phyloP scores from a whole-genome alignment of 2,888 invertebrate genomes.

The Fabriciana adippe region DNA sequence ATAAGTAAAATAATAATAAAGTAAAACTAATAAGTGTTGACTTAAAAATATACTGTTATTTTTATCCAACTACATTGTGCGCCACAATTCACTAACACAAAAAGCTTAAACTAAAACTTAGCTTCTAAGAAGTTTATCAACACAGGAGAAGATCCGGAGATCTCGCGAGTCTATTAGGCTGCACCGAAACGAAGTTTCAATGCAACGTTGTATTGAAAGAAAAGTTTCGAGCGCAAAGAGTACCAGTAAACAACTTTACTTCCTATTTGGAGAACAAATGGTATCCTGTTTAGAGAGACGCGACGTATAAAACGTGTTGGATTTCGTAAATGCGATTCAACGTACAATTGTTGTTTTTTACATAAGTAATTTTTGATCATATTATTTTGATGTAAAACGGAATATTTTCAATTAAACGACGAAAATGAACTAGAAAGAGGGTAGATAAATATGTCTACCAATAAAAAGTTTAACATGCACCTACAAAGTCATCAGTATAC shows the following conservation, averaged over 20 bases:
- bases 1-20: too few relatives aligned
- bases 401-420: too few relatives aligned
- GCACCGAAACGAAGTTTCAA: constrained; percentile 37
- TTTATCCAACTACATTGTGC: constrained; percentile 1
- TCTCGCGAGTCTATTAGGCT: constrained; percentile 36
- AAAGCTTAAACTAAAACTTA: constrained; percentile 34
- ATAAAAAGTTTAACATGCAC: too few relatives aligned
- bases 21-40: too few relatives aligned
- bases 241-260: constrained; percentile 65
- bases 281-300: constrained; percentile 41
- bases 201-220: constrained; percentile 38
- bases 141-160: constrained; percentile 26
- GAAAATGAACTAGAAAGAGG: too few relatives aligned
- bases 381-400: too few relatives aligned
- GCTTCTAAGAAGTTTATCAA: constrained; percentile 36
- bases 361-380: too few relatives aligned
- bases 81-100: constrained; percentile 18
- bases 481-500: too few relatives aligned
- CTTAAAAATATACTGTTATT: background rate
- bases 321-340: background rate
- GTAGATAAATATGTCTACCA: too few relatives aligned
- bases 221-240: constrained; percentile 48
- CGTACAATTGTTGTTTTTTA: too few relatives aligned
- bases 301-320: constrained; percentile 19
- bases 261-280: constrained; percentile 68